Base-by-base conservation (phyloP, 2,888 invertebrate species). In the Heliconius aoede region DNA sequence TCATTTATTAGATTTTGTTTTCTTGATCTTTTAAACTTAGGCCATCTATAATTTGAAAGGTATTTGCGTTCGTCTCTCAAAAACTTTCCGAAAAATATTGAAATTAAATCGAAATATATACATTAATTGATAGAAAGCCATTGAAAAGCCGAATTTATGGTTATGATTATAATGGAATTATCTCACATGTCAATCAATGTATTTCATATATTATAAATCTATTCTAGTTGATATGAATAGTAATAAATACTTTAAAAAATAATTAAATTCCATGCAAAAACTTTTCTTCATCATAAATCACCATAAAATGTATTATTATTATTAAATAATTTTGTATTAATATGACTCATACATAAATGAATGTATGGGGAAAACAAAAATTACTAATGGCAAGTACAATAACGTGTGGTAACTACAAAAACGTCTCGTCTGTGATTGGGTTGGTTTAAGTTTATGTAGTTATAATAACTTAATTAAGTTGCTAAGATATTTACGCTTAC, bases 401-500 rank as follows among this genome's bases (percentile, higher is more conserved):
- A 55, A 60, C 15, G 58, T 26, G 36, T 24, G 13, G 55, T 51
- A 64, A 32, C 65, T 30, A 73, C 21, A 69, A 36, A 46, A 40
- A 55, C 13, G 58, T 64, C 69, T 64, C 55, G 3, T 72, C 24
- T 58, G 51, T 64, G 71, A 72, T 76, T 64, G 62, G 51, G 61
- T 76, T 72, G 55, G 58, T 28, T 68, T 74, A 32, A 69, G 61
- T 61, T 64, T 64, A 65, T 36, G 60, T 72, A 72, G 26, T 40
- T 36, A 55, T 72, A 40, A n/a, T 76, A 36, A 62, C 40, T 72
- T 60, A 51, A 62, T 68, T 55, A 55, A 55, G 11, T 26, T 13
- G 68, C 68, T 74, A 61, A 68, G 61, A 51, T 76, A 72, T 51
- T 72, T 76, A 72, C 75, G 71, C 71, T 72, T 72, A 76, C 32